These are phyloP conservation scores for Metalampra italica DNA, from an alignment of 2,888 invertebrate genomes.

Conservation along the genomic window DNA sequence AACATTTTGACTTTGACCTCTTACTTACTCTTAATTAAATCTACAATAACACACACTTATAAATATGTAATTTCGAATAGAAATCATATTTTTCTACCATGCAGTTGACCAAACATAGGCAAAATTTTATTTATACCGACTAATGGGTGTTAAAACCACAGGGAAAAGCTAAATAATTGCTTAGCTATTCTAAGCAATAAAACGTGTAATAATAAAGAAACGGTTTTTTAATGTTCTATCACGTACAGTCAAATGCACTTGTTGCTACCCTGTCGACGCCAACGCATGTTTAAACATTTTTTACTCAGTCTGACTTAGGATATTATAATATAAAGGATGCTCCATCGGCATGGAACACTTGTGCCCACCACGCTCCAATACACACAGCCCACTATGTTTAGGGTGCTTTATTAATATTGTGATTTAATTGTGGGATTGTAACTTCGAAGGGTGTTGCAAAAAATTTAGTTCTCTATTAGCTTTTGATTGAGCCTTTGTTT, in stretches of 20 bases:
- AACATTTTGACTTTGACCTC: too few relatives aligned
- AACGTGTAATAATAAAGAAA: too few relatives aligned
- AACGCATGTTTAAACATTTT: constrained; percentile 26
- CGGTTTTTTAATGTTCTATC: neutral
- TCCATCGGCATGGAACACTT: constrained; percentile 51
- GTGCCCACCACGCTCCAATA: constrained; percentile 36
- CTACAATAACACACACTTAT: too few relatives aligned
- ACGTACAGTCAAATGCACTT: constrained; percentile 18
- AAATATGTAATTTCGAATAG: too few relatives aligned
- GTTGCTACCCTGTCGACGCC: constrained; percentile 15
- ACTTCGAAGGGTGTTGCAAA: constrained; percentile 9
- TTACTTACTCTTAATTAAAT: too few relatives aligned
- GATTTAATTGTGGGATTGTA: constrained; percentile 53
- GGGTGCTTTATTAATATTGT: constrained; percentile 40
- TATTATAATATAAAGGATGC: constrained; percentile 7
- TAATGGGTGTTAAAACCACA: too few relatives aligned
- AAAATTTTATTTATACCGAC: too few relatives aligned
- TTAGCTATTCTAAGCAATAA: too few relatives aligned
- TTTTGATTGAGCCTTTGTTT: neutral
- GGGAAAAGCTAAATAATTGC: too few relatives aligned
- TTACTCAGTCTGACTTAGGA: constrained; percentile 11
- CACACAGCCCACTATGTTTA: constrained; percentile 29
- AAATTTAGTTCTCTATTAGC: neutral
- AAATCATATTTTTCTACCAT: too few relatives aligned
- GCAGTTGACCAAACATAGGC: too few relatives aligned